Base-by-base conservation (phyloP, 2,797 vertebrate species). In the Sitta carolinensis region DNA sequence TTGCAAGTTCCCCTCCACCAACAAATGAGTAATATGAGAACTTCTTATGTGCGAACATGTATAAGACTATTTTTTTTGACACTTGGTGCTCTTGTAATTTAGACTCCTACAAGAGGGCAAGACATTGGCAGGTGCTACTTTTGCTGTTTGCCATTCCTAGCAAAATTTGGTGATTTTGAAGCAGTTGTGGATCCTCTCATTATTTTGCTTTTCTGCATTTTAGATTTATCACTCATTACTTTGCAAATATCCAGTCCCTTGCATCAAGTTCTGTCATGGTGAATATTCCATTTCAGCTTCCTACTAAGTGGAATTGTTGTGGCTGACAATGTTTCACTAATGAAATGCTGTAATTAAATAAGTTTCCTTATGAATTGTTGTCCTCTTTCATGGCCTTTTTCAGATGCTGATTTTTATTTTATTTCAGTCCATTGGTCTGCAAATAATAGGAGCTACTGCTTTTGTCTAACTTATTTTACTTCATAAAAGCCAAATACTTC, bases 1-100 rank as follows among this genome's bases (percentile, higher is more conserved):
- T 14, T 15, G 2, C 2, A 57, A 38, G 19, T 66, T 69, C 5
- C 13, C 15, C 5, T 27, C 18, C 1, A 0, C 32, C 40, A 67
- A 38, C 7, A 74, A 87, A 19, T n/a, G 11, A 82, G 22, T 11
- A 74, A 25, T 10, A 47, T 26, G 70, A 58, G 25, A 55, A 67
- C 5, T 82, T 59, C 11, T 15, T 34, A 47, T 9, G 1, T 36
- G 16, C 59, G 19, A 55, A 51, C 9, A 54, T 10, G 9, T 23
- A 4, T 50, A 67, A 62, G 18, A 55, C 7, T 58, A 36, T 1
- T 34, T 57, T 52, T 84, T 23, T 30, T 67, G 26, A 55, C 23
- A 23, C 4, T 64, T 30, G 38, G 9, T 63, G 5, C 10, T 58
- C 45, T 73, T 80, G 29, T 76, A 76, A 80, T 57, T 59, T 42